These are phyloP conservation scores for Lasaia peninsularis DNA, from an alignment of 1,140 invertebrate genomes.

Conservation along the genomic window DNA sequence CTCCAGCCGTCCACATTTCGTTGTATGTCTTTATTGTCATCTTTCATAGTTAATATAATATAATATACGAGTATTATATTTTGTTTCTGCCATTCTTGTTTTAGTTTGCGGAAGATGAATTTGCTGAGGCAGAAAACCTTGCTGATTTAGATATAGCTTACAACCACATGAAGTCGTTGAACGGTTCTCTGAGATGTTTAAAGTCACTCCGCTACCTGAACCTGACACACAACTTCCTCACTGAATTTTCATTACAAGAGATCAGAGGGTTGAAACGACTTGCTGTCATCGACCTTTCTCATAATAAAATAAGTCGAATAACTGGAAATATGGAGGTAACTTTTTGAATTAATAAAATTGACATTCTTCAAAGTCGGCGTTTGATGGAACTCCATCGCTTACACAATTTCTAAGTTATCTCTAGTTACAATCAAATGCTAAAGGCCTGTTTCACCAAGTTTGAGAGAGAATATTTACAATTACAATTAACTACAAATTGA, in stretches of 20 bases:
- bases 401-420: too few species aligned
- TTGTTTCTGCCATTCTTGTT: constrained; percentile 30
- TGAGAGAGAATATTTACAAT: too few species aligned
- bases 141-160: constrained; percentile 83
- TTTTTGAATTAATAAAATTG: too few species aligned
- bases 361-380: not conserved
- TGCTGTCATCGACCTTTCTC: constrained; percentile 83
- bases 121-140: constrained; percentile 81
- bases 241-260: constrained; percentile 87
- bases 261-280: constrained; percentile 83
- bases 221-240: constrained; percentile 85
- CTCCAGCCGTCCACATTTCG: too few species aligned
- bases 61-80: too few species aligned
- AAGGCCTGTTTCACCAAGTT: too few species aligned
- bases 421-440: too few species aligned
- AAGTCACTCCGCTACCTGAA: constrained; percentile 83
- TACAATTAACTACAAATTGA: too few species aligned
- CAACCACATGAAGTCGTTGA: constrained; percentile 84
- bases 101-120: constrained; percentile 86
- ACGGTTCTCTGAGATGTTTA: constrained; percentile 84
- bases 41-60: too few species aligned
- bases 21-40: constrained; percentile 16
- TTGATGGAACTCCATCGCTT: too few species aligned
- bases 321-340: constrained; percentile 83
- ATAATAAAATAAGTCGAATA: constrained; percentile 84